Evolutionary conservation across 2,888 invertebrate species (phyloP).

Genomic region (Cosmorhoe ocellata): DNA sequence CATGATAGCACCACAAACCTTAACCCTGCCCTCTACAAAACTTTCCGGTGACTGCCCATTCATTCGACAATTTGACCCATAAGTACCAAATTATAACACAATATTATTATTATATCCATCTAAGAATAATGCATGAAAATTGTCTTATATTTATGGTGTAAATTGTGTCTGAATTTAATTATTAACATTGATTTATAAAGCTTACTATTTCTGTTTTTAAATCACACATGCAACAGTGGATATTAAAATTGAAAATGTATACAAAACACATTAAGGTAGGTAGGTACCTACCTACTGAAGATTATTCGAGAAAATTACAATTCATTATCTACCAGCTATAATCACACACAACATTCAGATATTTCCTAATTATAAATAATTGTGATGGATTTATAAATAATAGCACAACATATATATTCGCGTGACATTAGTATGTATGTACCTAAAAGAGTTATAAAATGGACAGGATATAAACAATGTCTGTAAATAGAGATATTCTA

Average conservation of each 20-base stretch:
- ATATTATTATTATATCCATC: neutral
- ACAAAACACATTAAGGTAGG: constrained; percentile 17
- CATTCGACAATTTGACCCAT: constrained; percentile 38
- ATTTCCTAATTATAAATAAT: constrained; percentile 23
- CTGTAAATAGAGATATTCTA: constrained; percentile 36
- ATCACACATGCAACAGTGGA: constrained; percentile 30
- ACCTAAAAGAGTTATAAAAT: constrained; percentile 55
- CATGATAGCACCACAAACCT: constrained; percentile 76
- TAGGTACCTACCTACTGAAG: no score
- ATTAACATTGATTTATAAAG: constrained; percentile 53
- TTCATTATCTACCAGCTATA: constrained; percentile 25
- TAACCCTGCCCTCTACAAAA: constrained; percentile 52
- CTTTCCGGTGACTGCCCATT: constrained; percentile 58
- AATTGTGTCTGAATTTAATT: constrained; percentile 25
- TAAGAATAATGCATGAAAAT: constrained; percentile 1
- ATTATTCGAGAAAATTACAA: constrained; percentile 38
- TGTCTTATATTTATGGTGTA: constrained; percentile 1
- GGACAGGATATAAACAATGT: constrained; percentile 48
- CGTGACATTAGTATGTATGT: constrained; percentile 31
- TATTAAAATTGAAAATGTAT: constrained; percentile 22
- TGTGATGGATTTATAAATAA: constrained; percentile 33
- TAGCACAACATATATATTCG: constrained; percentile 25
- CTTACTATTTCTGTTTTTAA: constrained; percentile 30
- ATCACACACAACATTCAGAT: constrained; percentile 32
- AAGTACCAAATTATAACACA: constrained; percentile 22